A percentile compares a stretch with the other conserved stretches of the same genome.
These are phyloP conservation scores for Leptura quadrifasciata DNA, from an alignment of 2,888 invertebrate species.

Conservation along the genomic window DNA sequence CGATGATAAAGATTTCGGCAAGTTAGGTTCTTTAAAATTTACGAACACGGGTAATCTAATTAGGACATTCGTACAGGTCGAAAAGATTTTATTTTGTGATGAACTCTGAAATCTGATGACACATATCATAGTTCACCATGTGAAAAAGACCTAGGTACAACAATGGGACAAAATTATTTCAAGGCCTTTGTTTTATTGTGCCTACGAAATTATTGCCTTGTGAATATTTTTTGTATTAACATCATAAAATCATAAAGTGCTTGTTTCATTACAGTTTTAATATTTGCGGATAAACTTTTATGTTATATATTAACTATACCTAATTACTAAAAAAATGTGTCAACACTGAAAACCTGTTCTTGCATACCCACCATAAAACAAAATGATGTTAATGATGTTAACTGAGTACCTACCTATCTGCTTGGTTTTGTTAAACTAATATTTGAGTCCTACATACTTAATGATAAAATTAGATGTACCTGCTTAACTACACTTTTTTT, in stretches of 20 bases:
- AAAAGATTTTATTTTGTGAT: conserved; percentile 27
- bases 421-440: conserved; percentile 3
- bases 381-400: conserved; percentile 1
- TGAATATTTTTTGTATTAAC: not conserved
- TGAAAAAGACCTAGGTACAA: conserved; percentile 23
- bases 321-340: conserved; percentile 15
- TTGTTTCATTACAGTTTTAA: conserved; percentile 23
- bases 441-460: conserved; percentile 3
- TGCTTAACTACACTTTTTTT: not conserved
- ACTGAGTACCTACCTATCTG: too few relatives aligned
- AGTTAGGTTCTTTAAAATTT: not conserved
- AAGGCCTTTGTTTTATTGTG: conserved; percentile 38
- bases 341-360: conserved; percentile 31
- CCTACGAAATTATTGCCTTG: not conserved
- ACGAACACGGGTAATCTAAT: conserved; percentile 50
- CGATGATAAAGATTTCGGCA: not conserved
- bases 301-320: not conserved
- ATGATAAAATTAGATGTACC: not conserved
- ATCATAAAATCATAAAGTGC: conserved; percentile 24
- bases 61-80: conserved; percentile 46
- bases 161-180: conserved; percentile 23
- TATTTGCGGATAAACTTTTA: conserved; percentile 10
- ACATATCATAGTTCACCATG: conserved; percentile 36
- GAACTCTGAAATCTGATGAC: conserved; percentile 39
- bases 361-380: conserved; percentile 20